These are phyloP conservation scores for Campoplex capitator DNA, from an alignment of 2,888 invertebrate species.

Conservation along the genomic window DNA sequence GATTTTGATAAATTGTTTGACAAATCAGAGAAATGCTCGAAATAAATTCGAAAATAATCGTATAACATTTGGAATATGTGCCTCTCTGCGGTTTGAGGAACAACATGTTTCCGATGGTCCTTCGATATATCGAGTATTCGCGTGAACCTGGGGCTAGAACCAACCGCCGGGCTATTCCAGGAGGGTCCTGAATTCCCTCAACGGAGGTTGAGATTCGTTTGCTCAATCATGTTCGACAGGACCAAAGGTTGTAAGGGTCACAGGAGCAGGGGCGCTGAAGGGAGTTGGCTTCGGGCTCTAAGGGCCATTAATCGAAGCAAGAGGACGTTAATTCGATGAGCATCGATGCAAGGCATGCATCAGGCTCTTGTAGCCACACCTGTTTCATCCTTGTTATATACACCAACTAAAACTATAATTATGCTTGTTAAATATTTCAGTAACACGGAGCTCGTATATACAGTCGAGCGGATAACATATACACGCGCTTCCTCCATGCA, in stretches of 20 bases:
- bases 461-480: not conserved
- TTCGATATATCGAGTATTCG: not conserved
- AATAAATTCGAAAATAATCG: not conserved
- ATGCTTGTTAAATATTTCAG: constrained; percentile 16
- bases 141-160: not conserved
- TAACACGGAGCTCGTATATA: not conserved
- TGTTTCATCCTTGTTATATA: constrained; percentile 39
- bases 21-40: not conserved
- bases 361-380: constrained; percentile 43
- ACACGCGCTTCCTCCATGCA: not conserved
- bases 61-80: not conserved
- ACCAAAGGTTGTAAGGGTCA: constrained; percentile 44
- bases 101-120: not conserved
- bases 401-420: constrained; percentile 44
- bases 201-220: constrained; percentile 24
- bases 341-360: constrained; percentile 58
- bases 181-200: not conserved
- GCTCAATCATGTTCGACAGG: constrained; percentile 53
- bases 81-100: not conserved
- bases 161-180: not conserved
- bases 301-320: constrained; percentile 60
- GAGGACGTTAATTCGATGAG: constrained; percentile 67
- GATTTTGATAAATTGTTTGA: too few relatives aligned
- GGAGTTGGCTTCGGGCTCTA: constrained; percentile 20
- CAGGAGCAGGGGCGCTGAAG: constrained; percentile 18